Conservation (phyloP, 2,113 vertebrate species). For the Ceratotherium simum region DNA sequence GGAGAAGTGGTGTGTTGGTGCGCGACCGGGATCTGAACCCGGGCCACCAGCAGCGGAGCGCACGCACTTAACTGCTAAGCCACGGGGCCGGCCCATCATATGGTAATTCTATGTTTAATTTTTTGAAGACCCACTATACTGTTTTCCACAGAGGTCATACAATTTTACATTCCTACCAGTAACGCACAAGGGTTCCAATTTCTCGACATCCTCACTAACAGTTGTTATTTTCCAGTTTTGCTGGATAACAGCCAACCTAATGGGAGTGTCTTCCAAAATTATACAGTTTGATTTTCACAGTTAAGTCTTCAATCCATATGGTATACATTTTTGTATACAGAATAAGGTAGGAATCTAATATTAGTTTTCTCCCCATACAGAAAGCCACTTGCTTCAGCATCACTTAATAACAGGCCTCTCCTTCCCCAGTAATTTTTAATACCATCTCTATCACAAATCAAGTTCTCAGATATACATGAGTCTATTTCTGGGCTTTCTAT, state of each 20-base stretch:
- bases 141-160: background rate
- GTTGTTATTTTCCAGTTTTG: background rate
- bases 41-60: too few species aligned
- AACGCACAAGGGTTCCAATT: background rate
- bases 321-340: background rate
- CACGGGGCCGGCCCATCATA: too few species aligned
- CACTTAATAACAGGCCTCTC: background rate
- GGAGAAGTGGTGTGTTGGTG: too few species aligned
- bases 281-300: slow-evolving; percentile 42
- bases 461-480: background rate
- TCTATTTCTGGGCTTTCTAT: slow-evolving; percentile 2
- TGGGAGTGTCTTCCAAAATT: background rate
- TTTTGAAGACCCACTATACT: background rate
- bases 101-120: background rate
- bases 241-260: background rate
- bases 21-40: too few species aligned
- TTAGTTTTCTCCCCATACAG: background rate
- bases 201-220: background rate
- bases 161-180: slow-evolving; percentile 8
- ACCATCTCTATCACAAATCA: slow-evolving; percentile 4
- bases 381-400: slow-evolving; percentile 22
- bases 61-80: too few species aligned
- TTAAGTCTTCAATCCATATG: background rate
- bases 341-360: background rate
- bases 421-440: slow-evolving; percentile 3